Evolutionary conservation across 2,888 invertebrate species (phyloP), one percentile per base, ranked within the genome.

Genomic region (Aphidius colemani): DNA sequence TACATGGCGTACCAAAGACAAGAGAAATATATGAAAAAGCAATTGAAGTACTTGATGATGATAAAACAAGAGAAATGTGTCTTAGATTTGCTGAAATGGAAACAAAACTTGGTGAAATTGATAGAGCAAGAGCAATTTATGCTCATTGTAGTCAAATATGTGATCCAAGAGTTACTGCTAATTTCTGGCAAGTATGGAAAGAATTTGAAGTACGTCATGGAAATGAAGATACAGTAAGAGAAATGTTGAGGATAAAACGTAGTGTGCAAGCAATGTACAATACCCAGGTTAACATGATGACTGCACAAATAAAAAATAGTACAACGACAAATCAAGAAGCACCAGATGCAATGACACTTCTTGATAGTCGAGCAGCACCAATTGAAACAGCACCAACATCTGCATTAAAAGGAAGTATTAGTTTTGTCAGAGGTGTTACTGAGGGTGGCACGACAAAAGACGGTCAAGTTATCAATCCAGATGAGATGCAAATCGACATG

Each of bases 111-210:
- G 99, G 99, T 58, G 98, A 99, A 88, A 95, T 99, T 64, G 98
- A 99, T 82, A 87, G 99, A 70, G 98, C 98, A 0, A 85, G 99
- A 69, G 97, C 97, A 1, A 93, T 99, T 75, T 99, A 98, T 81
- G 93, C 94, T 0, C 98, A 99, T 82, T 98, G 98, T 78, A 96
- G 98, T 74, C 98, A 99, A 86, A 95, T 98, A 83, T 98, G 98
- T 83, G 99, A 99, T 86, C 99, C 99, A 2, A 88, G 99, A 79
- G 96, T 97, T 7, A 95, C 96, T 6, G 88, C 89, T 0, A 92
- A 94, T 63, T 99, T 99, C 83, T 99, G 99, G 98, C 94, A 95
- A 78, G 94, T 94, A 1, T 99, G 99, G 99, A 97, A 98, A 82
- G 97, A 98, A 77, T 99, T 99, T 85, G 99, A 99, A 85, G 95